Percentiles rank a stretch among this genome's conserved stretches.
These are phyloP conservation scores for Leptinotarsa defecta DNA, from an alignment of 1,140 invertebrate species.

Conservation along the genomic window DNA sequence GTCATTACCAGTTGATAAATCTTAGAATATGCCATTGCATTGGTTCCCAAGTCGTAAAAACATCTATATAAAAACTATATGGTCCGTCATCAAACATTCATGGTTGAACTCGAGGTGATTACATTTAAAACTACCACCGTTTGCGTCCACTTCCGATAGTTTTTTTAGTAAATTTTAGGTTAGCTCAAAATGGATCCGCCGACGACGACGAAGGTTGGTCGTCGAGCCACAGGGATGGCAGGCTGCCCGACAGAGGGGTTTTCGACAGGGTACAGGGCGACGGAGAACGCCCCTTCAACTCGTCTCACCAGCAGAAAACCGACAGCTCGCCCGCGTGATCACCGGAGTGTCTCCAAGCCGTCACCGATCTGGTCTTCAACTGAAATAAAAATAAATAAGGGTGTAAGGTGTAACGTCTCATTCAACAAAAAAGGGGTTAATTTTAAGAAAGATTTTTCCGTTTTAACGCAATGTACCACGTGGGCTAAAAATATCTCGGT, in stretches of 20 bases:
- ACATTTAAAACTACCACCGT: conserved; percentile 30
- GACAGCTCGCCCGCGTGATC: conserved; percentile 72
- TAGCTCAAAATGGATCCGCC: conserved; percentile 8
- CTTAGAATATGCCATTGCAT: conserved; percentile 4
- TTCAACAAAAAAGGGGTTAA: no score
- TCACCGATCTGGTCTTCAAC: conserved; percentile 71
- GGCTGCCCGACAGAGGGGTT: conserved; percentile 36
- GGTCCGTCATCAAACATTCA: conserved; percentile 22
- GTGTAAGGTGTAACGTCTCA: no score
- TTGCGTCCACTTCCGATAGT: conserved; percentile 5
- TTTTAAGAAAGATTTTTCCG: no score
- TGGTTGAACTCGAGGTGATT: conserved; percentile 37
- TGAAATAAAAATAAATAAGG: conserved; percentile 49
- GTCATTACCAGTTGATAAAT: conserved; percentile 3
- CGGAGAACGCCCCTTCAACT: conserved; percentile 49
- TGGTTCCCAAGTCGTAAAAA: conserved; percentile 5
- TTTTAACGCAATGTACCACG: no score
- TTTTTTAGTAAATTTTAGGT: conserved; percentile 32
- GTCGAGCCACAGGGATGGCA: conserved; percentile 44
- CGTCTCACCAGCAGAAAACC: conserved; percentile 74
- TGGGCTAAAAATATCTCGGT: no score
- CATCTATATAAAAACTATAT: conserved; percentile 7
- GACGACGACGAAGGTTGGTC: conserved; percentile 22
- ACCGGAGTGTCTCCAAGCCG: conserved; percentile 69
- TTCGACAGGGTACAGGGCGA: conserved; percentile 41